phyloP scores from a whole-genome alignment of 2,888 invertebrate species.

The Toxonevra muliebris region DNA sequence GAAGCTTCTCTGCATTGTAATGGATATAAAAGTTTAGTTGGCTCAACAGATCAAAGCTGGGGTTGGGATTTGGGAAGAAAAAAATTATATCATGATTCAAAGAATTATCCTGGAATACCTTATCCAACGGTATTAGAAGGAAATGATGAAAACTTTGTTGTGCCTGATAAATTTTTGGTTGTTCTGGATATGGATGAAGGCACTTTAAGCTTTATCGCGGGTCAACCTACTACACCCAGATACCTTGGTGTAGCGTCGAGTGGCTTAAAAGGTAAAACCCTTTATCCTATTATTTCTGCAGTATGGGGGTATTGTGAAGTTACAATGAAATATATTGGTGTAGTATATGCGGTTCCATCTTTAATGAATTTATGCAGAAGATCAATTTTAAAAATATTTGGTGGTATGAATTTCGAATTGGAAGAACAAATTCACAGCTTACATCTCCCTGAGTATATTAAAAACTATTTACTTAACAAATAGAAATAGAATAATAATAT shows the following conservation, averaged over 20 bases:
- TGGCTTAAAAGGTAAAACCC: constrained; percentile 95
- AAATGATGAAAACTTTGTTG: constrained; percentile 95
- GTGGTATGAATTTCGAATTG: constrained; percentile 78
- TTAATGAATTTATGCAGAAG: constrained; percentile 97
- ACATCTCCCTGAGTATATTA: constrained; percentile 90
- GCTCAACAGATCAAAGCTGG: constrained; percentile 97
- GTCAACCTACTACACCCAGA: constrained; percentile 73
- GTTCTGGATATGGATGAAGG: constrained; percentile 99
- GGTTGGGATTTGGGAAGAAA: constrained; percentile 94
- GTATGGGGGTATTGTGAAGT: constrained; percentile 99
- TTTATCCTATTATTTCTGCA: constrained; percentile 97
- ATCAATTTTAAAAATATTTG: constrained; percentile 94
- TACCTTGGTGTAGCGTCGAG: constrained; percentile 97
- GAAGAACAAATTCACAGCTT: constrained; percentile 87
- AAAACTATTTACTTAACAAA: constrained; percentile 92
- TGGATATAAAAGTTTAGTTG: constrained; percentile 97
- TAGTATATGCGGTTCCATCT: constrained; percentile 97
- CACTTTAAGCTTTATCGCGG: constrained; percentile 97
- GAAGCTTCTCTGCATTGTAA: constrained; percentile 96
- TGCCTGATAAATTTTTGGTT: constrained; percentile 90
- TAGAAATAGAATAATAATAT: too few species aligned
- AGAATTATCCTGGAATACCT: constrained; percentile 84
- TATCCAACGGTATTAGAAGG: constrained; percentile 89
- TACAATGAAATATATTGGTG: constrained; percentile 98
- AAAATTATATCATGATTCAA: constrained; percentile 94